Conservation (phyloP, 30 jellyfish, hydroid and myxozoan genomes). For the Haliclystus octoradiatus region DNA sequence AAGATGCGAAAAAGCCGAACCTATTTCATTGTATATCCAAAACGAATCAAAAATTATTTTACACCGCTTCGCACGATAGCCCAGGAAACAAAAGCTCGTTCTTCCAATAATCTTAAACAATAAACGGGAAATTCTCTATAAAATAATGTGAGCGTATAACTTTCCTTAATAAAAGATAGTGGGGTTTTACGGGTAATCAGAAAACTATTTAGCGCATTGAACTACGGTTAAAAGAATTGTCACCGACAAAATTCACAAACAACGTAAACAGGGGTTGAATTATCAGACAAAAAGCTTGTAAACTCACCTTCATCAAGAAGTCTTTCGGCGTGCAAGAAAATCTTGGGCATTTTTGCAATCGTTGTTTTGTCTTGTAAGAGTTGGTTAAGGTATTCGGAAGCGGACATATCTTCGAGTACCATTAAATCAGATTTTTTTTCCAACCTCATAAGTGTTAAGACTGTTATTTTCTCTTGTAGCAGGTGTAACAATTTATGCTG, state of each 20-base stretch:
- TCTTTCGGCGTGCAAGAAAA: constrained; percentile 92
- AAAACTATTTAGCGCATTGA: not conserved
- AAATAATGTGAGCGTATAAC: too few species aligned
- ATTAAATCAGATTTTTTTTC: constrained; percentile 5
- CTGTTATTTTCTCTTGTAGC: too few species aligned
- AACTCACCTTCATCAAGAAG: constrained; percentile 88
- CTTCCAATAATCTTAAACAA: too few species aligned
- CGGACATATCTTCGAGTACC: constrained; percentile 95
- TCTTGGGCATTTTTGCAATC: constrained; percentile 94
- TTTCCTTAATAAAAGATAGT: too few species aligned
- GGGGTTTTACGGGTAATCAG: too few species aligned
- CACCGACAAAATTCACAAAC: constrained; percentile 1
- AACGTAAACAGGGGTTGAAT: not conserved
- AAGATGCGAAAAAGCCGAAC: too few species aligned
- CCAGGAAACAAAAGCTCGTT: too few species aligned
- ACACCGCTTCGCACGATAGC: too few species aligned
- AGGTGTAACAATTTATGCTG: too few species aligned
- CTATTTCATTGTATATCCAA: too few species aligned
- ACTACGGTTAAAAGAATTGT: not conserved
- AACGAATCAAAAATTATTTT: too few species aligned
- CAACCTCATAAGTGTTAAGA: constrained; percentile 1
- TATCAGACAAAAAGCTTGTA: not conserved
- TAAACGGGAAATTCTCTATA: too few species aligned
- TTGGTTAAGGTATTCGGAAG: constrained; percentile 93
- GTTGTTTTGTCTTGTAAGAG: constrained; percentile 90